Conservation (phyloP, 2,113 vertebrate genomes). For the Psittacula cyanocephala region DNA sequence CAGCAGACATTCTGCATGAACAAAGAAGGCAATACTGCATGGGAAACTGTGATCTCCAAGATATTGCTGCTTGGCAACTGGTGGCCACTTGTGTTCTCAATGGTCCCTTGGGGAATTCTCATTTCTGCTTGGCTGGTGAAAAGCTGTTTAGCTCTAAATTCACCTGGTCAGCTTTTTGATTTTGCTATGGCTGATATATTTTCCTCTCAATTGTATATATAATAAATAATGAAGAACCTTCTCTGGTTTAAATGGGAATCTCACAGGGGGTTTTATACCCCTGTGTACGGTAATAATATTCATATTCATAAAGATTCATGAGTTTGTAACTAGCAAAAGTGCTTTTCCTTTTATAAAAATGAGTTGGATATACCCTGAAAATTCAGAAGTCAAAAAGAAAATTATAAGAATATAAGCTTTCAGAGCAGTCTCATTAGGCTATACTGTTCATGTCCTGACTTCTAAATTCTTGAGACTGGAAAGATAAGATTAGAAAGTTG, state of each 20-base stretch:
- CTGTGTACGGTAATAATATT: neutral
- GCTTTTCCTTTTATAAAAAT: neutral
- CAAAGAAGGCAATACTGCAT: neutral
- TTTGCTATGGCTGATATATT: neutral
- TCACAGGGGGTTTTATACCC: fast-evolving
- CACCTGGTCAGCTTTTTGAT: neutral
- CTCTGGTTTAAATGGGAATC: neutral
- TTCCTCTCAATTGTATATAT: neutral
- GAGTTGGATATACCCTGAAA: neutral
- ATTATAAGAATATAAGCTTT: neutral
- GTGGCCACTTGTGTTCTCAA: neutral
- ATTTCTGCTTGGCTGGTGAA: neutral
- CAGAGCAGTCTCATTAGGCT: neutral
- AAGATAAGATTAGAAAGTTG: neutral
- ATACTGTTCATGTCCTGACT: neutral
- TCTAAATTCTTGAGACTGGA: neutral
- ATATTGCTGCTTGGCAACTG: neutral
- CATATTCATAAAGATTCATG: neutral
- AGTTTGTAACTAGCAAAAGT: neutral
- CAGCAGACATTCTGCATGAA: neutral
- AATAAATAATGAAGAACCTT: neutral
- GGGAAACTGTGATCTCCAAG: neutral
- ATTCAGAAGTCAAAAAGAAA: neutral
- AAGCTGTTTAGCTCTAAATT: neutral
- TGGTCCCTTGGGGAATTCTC: neutral